A percentile compares a stretch with the other conserved stretches of the same genome.
Evolutionary conservation across 2,113 vertebrate species (phyloP).

Genomic region (Heptranchias perlo): DNA sequence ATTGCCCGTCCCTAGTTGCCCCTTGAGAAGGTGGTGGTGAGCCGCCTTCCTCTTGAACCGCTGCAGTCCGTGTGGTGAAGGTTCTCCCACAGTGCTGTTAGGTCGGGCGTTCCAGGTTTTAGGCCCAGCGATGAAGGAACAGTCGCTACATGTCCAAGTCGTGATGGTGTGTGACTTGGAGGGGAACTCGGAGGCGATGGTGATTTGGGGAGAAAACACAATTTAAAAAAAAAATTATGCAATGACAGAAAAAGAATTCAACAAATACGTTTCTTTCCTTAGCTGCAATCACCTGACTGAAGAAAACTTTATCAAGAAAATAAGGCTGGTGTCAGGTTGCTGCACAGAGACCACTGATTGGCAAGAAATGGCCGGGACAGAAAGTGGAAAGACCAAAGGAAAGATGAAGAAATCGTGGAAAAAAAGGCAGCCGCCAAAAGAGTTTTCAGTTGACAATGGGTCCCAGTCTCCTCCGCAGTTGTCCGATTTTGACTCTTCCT

Average conservation of each 20-base stretch:
- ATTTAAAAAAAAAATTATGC: too few species aligned
- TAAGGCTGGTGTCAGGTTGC: background rate
- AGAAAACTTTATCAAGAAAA: background rate
- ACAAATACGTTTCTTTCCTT: background rate
- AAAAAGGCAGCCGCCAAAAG: background rate
- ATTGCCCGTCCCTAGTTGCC: background rate
- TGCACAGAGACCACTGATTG: background rate
- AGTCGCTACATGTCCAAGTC: background rate
- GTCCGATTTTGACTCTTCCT: background rate
- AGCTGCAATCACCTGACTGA: background rate
- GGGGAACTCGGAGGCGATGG: background rate
- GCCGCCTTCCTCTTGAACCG: background rate
- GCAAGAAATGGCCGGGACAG: background rate
- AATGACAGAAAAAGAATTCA: background rate
- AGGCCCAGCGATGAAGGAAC: background rate
- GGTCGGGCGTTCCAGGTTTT: background rate
- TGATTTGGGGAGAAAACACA: background rate
- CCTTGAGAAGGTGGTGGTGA: background rate
- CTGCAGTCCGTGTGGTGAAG: background rate
- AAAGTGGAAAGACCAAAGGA: background rate
- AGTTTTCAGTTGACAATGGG: background rate
- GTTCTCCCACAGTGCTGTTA: background rate
- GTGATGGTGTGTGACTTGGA: background rate
- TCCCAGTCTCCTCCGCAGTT: background rate
- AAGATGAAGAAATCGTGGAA: background rate